phyloP scores from a whole-genome alignment of 2,888 invertebrate species.

The Dryococelus australis region DNA sequence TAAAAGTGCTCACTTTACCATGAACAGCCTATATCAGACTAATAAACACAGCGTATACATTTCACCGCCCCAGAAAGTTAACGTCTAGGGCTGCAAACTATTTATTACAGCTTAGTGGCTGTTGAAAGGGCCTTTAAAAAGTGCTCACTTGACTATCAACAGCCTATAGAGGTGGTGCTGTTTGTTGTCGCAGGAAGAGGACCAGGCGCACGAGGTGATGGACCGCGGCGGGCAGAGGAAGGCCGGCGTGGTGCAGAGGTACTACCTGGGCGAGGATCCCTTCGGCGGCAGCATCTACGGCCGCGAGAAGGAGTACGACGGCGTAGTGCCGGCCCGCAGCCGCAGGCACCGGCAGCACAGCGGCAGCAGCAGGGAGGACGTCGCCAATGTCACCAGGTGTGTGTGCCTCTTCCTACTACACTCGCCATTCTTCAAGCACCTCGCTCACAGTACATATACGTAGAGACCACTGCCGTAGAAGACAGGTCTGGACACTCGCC shows the following conservation, averaged over 20 bases:
- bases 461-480: no score
- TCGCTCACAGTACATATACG: no score
- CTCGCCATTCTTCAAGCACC: no score
- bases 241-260: conserved; percentile 64
- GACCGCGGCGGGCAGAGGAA: conserved; percentile 43
- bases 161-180: background rate
- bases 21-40: no score
- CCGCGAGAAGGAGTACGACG: conserved; percentile 83
- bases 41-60: no score
- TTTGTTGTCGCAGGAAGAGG: background rate
- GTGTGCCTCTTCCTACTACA: background rate
- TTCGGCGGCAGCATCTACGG: conserved; percentile 85
- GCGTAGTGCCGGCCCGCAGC: conserved; percentile 64
- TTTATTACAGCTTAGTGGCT: background rate
- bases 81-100: no score
- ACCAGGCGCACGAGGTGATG: background rate
- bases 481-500: no score
- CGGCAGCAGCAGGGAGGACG: conserved; percentile 44
- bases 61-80: no score
- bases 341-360: conserved; percentile 53
- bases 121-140: no score
- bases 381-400: conserved; percentile 40
- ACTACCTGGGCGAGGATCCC: conserved; percentile 87
- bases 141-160: no score
- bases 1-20: no score